These are phyloP conservation scores for Rhingia campestris DNA, from an alignment of 2,888 invertebrate genomes.

Conservation along the genomic window DNA sequence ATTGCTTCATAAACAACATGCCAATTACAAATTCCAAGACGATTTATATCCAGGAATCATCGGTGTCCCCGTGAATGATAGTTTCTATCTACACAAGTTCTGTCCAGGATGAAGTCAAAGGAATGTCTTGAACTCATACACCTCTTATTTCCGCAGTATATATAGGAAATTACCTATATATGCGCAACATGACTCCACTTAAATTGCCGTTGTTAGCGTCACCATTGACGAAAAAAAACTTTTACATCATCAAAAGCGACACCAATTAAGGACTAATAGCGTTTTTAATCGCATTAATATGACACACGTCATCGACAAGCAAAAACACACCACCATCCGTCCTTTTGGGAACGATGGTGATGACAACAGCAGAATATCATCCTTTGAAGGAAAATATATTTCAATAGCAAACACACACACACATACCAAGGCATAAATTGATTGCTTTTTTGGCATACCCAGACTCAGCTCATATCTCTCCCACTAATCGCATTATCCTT, in stretches of 20 bases:
- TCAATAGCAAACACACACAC: neutral
- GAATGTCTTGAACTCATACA: too few relatives aligned
- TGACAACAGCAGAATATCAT: neutral
- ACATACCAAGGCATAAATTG: constrained; percentile 27
- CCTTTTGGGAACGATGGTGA: neutral
- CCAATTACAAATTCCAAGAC: too few relatives aligned
- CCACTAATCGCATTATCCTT: constrained; percentile 24
- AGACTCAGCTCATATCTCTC: neutral
- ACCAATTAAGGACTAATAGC: constrained; percentile 52
- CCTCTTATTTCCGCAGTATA: too few relatives aligned
- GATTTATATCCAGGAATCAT: too few relatives aligned
- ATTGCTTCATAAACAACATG: too few relatives aligned
- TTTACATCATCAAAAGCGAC: constrained; percentile 52
- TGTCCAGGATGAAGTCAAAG: too few relatives aligned
- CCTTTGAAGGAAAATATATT: constrained; percentile 20
- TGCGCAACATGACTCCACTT: constrained; percentile 39
- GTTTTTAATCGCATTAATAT: constrained; percentile 43
- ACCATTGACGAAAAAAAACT: constrained; percentile 30
- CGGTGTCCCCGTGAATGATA: too few relatives aligned
- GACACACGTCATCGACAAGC: constrained; percentile 43
- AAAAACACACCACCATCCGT: constrained; percentile 8
- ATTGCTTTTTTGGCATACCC: constrained; percentile 37
- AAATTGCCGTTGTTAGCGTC: constrained; percentile 29
- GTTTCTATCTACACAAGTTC: too few relatives aligned
- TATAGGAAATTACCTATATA: too few relatives aligned